Evolutionary conservation across 2,888 invertebrate genomes (phyloP).

Genomic region (Trilocha varians): DNA sequence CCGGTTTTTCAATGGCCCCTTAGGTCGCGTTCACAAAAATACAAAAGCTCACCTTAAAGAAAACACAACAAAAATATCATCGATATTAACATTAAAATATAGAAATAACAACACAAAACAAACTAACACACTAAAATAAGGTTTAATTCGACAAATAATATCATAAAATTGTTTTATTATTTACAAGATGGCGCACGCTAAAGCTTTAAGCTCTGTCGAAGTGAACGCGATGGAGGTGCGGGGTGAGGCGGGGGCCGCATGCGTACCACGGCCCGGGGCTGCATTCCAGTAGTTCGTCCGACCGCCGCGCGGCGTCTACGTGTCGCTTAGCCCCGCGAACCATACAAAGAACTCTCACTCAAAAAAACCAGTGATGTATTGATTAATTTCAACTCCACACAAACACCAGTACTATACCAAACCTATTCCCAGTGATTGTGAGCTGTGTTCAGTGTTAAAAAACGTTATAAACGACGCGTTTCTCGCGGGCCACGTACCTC

Average conservation of each 20-base stretch:
- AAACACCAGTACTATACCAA: slow-evolving; percentile 34
- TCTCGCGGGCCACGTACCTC: slow-evolving; percentile 61
- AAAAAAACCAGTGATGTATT: slow-evolving; percentile 73
- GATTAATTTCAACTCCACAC: slow-evolving; percentile 66
- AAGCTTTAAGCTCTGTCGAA: slow-evolving; percentile 19
- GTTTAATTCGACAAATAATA: too few relatives aligned
- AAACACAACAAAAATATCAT: too few relatives aligned
- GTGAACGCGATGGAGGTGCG: slow-evolving; percentile 49
- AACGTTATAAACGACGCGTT: slow-evolving; percentile 42
- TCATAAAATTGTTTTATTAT: too few relatives aligned
- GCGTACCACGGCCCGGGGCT: slow-evolving; percentile 53
- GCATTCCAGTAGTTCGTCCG: slow-evolving; percentile 67
- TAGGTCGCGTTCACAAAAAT: slow-evolving; percentile 21
- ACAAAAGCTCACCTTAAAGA: slow-evolving; percentile 21
- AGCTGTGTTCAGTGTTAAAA: slow-evolving; percentile 27
- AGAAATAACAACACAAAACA: too few relatives aligned
- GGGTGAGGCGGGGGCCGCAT: slow-evolving; percentile 41
- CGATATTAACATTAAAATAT: too few relatives aligned
- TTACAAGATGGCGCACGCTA: slow-evolving; percentile 22
- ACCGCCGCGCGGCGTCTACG: slow-evolving; percentile 54
- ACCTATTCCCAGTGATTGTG: slow-evolving; percentile 22
- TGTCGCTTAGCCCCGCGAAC: slow-evolving; percentile 34
- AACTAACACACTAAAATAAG: too few relatives aligned
- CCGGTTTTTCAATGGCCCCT: slow-evolving; percentile 24
- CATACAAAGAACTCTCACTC: slow-evolving; percentile 71